Evolutionary conservation across 2,888 invertebrate genomes (phyloP).

Genomic region (Panopea generosa): DNA sequence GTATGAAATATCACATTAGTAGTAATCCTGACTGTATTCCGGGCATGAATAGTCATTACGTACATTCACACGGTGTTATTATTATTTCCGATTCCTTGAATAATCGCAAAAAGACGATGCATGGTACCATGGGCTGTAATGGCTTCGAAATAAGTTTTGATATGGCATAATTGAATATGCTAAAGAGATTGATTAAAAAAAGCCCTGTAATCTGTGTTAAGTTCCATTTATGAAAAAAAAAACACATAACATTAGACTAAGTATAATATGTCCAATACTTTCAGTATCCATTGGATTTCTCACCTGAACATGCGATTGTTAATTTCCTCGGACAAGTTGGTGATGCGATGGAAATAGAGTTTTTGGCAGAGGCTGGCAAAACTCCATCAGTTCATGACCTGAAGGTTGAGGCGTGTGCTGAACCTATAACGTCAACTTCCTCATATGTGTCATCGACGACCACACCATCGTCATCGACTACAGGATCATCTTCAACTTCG

Average conservation of each 20-base stretch:
- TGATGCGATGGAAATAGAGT: slow-evolving; percentile 6
- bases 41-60: no score
- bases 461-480: background rate
- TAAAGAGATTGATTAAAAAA: no score
- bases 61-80: no score
- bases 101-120: no score
- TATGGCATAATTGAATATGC: no score
- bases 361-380: background rate
- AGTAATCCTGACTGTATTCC: no score
- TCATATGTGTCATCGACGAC: background rate
- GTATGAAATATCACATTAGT: no score
- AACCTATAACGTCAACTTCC: slow-evolving; percentile 5
- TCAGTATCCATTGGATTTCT: slow-evolving; percentile 34
- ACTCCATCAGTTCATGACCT: slow-evolving; percentile 18
- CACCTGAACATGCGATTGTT: slow-evolving; percentile 19
- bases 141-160: no score
- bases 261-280: slow-evolving; percentile 2
- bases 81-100: no score
- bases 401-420: slow-evolving; percentile 28
- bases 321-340: slow-evolving; percentile 24
- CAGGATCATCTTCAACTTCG: background rate
- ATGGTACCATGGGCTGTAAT: no score
- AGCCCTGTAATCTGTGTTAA: no score
- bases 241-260: background rate
- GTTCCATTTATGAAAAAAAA: background rate